Base-by-base conservation (phyloP, 2,888 invertebrate species). In the Dendrolimus houi region DNA sequence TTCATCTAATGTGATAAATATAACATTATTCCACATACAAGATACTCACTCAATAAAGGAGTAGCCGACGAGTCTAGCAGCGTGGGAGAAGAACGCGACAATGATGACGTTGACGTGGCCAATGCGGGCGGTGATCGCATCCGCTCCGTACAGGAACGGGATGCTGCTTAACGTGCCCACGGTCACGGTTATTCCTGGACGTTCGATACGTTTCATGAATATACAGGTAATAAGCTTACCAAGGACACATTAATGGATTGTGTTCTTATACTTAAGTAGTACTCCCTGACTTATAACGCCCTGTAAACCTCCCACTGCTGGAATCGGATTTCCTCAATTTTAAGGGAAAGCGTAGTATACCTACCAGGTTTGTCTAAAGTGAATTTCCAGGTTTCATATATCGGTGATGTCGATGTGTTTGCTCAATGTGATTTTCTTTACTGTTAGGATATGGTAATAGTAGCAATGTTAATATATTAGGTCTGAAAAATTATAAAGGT, bases 31-130 rank as follows among this genome's bases (percentile, higher is more conserved):
- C 8, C 29, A 6, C 29, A 29, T 29, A 29, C 6, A 29, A 52
- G 61, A 65, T 68, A 91, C 93, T 94, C 86, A 96, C 96, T 95
- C 95, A 67, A 96, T 96, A 74, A 95, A 94, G 14, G 96, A 96
- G 84, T 97, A 97, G 62, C 96, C 96, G 69, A 96, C 94, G 58
- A 96, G 92, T 68, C 96, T 92, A 58, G 94, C 94, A 57, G 96
- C 95, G 87, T 97, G 96, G 68, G 96, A 95, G 85, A 96, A 94
- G 89, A 96, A 96, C 62, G 96, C 96, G 60, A 96, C 92, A 64
- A 96, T 94, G 82, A 97, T 95, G 71, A 96, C 93, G 85, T 96
- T 96, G 63, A 96, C 95, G 79, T 96, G 95, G 14, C 96, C 96
- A 71, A 96, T 92, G 75, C 93, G 94, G 68, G 93, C 93, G 41